Conservation (phyloP, 2,888 invertebrate genomes). For the Ectobius pallidus region DNA sequence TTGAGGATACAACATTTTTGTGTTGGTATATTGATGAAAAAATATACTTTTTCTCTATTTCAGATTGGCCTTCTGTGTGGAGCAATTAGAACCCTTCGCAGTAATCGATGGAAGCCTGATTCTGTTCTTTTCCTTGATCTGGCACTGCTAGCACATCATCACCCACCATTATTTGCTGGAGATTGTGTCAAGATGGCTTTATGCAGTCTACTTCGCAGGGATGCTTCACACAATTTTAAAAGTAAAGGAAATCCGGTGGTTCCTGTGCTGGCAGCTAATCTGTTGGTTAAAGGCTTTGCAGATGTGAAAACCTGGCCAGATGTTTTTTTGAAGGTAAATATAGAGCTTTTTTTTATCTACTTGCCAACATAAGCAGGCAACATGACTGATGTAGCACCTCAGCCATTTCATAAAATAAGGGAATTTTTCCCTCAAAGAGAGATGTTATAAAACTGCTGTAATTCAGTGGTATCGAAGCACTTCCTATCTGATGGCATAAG, state of each 20-base stretch:
- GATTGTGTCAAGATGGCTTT: conserved; percentile 79
- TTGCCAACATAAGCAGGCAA: no score
- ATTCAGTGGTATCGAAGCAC: no score
- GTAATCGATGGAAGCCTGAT: conserved; percentile 83
- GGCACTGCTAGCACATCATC: conserved; percentile 79
- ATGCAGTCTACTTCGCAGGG: conserved; percentile 80
- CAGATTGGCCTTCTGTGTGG: conserved; percentile 82
- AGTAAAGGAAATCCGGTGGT: conserved; percentile 80
- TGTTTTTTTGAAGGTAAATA: conserved; percentile 78
- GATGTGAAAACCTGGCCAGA: conserved; percentile 92
- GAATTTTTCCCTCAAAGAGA: no score
- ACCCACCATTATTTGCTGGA: conserved; percentile 76
- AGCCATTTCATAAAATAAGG: no score
- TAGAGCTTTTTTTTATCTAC: background rate
- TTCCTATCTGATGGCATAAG: no score
- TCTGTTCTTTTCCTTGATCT: conserved; percentile 77
- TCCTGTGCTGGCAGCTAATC: conserved; percentile 82
- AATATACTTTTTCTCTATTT: conserved; percentile 46
- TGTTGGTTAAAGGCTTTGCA: conserved; percentile 79
- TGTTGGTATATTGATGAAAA: no score
- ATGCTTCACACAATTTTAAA: conserved; percentile 71
- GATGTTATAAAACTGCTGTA: no score
- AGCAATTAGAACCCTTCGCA: conserved; percentile 79
- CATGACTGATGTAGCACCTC: no score
- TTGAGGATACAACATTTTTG: no score